Evolutionary conservation across 2,888 invertebrate genomes (phyloP), one percentile per base, ranked within the genome.

Genomic region (Chrysolina oricalcia): DNA sequence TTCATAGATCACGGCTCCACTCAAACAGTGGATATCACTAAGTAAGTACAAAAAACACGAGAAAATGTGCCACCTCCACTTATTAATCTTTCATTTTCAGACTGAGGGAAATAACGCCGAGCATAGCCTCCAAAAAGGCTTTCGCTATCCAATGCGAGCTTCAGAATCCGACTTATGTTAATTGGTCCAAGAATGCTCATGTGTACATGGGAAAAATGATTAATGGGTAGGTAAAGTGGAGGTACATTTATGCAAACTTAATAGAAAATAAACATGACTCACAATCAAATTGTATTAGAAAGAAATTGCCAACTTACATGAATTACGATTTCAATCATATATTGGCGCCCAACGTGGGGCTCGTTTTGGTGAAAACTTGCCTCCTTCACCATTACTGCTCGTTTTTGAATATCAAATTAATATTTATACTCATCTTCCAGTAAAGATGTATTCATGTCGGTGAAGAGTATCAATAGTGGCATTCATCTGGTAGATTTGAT

Each of bases 1-100:
- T 91, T 92, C 78, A 88, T 94, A 21, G 95, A 95, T 86, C 91
- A 91, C 80, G 95, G 95, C 1, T 89, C 90, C 80, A 88, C 87
- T 0, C 90, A 92, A 74, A 82, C 85, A 0, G 89, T 92, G 1
- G 82, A 88, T 2, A 87, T 89, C 71, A 89, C 90, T 59, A 89
- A 89, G 92, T 92, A 85, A 88, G 89, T 87, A 73, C 17, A 71
- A 35, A 35, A 3, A 8, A 35, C 3, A 6, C 8, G 35, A 35
- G 35, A 35, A 8, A 35, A 35, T 35, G 6, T 35, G 35, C 35
- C 3, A 35, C 8, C 21, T 21, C 40, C 27, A 50, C 17, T 53
- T 23, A 65, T 53, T n/a, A 19, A 6, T 56, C 50, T 64, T 62
- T 59, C 13, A 15, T 68, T 84, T 88, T 56, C 78, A 93, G 91